Base-by-base conservation (phyloP, 2,888 invertebrate genomes). In the Machimus rusticus region DNA sequence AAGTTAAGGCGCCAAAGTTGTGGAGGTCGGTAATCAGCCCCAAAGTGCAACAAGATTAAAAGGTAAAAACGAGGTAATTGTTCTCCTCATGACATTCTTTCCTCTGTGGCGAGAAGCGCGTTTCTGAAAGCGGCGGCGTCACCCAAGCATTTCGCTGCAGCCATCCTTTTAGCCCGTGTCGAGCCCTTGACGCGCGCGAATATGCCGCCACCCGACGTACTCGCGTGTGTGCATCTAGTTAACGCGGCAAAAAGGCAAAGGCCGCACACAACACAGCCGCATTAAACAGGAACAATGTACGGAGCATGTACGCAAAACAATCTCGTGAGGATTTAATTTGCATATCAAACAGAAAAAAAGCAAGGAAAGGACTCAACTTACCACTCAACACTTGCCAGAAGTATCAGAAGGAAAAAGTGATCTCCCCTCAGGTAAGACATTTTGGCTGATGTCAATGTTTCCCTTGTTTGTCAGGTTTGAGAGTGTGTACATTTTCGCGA, bases 341-440 rank as follows among this genome's bases (percentile, higher is more conserved):
- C 87, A 87, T 87, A 87, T 87, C 87, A 87, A 87, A 87, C 79
- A 87, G 79, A 66, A 79, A 86, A 76, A 81, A 76, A 43, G 9
- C 31, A 28, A 51, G 46, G 14, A 46, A 81, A 87, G 46, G 37
- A 78, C 76, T 77, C 46, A 28, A 88, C 88, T 88, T 88, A 88
- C 88, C 88, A 88, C 82, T 86, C 46, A 88, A 88, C 88, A 88
- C 88, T 86, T 88, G 86, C 82, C 81, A 88, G 66, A 77, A 87
- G 86, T 86, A 88, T 77, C 55, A 88, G 76, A 74, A 88, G 76
- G 66, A 66, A 66, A 88, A 88, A 81, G 46, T 86, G 82, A 86
- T 88, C 86, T 76, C 81, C 86, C 76, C 86, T 77, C 86, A 57
- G 74, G 81, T 82, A 81, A 74, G 86, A 86, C 88, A 88, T 88